phyloP scores from a whole-genome alignment of 2,113 vertebrate genomes.

The Tyto alba region DNA sequence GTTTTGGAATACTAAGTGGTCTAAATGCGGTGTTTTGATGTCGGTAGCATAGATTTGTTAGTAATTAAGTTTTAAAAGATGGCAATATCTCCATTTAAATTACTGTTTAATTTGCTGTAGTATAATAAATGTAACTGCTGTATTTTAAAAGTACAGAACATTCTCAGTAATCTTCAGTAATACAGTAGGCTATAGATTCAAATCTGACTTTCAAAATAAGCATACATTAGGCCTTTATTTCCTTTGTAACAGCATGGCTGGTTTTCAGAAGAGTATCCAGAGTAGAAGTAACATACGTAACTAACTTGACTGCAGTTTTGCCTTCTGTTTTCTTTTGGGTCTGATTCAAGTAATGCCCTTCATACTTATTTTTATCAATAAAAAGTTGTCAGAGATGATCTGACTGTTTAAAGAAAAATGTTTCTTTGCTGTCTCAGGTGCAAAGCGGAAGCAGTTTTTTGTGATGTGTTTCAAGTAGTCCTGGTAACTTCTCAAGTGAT shows the following conservation, averaged over 20 bases:
- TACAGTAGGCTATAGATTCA: background rate
- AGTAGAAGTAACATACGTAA: background rate
- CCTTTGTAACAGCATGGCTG: background rate
- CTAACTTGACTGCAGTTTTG: background rate
- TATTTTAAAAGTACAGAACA: background rate
- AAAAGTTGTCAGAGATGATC: background rate
- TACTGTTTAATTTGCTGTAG: background rate
- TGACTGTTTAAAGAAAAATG: background rate
- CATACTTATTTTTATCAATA: background rate
- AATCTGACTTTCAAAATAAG: background rate
- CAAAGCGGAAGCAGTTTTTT: background rate
- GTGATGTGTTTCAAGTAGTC: background rate
- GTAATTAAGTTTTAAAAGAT: background rate
- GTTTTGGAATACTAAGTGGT: background rate
- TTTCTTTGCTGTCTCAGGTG: background rate
- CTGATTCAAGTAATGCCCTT: background rate
- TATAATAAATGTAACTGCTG: background rate
- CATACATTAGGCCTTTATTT: background rate
- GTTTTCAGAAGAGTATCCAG: background rate
- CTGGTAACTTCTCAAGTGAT: background rate
- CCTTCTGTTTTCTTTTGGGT: background rate
- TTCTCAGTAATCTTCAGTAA: background rate
- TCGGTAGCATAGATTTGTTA: background rate
- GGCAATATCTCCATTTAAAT: background rate
- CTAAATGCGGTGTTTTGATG: background rate